Evolutionary conservation across 1,140 invertebrate genomes (phyloP), one percentile per base, ranked within the genome.

Genomic region (Drosophila biarmipes): DNA sequence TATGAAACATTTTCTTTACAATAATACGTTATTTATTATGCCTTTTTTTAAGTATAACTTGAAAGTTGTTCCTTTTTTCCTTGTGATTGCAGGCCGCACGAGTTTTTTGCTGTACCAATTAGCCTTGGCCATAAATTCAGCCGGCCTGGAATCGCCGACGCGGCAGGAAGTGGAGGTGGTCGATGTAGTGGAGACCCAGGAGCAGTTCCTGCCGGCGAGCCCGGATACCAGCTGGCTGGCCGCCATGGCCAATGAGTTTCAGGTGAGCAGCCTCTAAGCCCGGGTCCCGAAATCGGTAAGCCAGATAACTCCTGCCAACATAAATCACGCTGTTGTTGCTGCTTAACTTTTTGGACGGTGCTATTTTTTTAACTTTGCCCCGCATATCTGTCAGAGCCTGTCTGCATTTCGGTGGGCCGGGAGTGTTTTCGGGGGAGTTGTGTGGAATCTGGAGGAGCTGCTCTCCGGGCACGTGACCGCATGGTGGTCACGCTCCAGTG

Each of bases 81-180:
- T n/a, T 45, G 17, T 54, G 24, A 15, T 78, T 58, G 29, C 67
- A 87, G 84, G 45, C 61, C 84, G 75, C 66, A 68, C 63, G 71
- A 69, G 63, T 77, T 87, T 87, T 89, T 67, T 87, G 67, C 75
- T 87, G 61, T 82, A 87, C 79, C 84, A 87, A 87, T 87, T 87
- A 87, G 84, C 84, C 49, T 52, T 45, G 76, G 84, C 84, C 79
- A 87, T 87, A 87, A 87, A 87, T 87, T 82, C 84, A 66, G 64
- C 53, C 61, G 68, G 61, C 48, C 63, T 59, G 55, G 45, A 54
- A 34, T 12, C 24, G 46, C 49, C 62, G 51, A 24, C 24, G 45
- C 12, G 68, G 19, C 66, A 68, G 61, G 72, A 73, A 52, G 21
- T 48, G n/a, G 67, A 66, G 17, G 40, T 62, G 64, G 64, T 59